Conservation (phyloP, 2,113 vertebrate species). For the Hepsetus odoe region DNA sequence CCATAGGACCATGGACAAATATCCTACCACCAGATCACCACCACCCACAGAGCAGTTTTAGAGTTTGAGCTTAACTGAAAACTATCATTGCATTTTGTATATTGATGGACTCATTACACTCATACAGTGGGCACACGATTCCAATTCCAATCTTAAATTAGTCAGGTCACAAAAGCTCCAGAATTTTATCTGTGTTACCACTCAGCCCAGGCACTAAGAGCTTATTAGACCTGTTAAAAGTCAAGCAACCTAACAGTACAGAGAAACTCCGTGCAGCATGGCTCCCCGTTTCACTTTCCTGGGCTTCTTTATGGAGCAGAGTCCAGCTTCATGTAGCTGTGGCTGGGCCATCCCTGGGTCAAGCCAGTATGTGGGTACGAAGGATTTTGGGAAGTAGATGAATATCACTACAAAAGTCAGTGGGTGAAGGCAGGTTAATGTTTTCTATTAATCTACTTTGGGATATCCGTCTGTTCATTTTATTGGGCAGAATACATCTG, state of each 20-base stretch:
- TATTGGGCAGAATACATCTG: conserved; percentile 16
- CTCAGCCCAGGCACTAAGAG: neutral
- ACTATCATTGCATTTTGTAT: no score
- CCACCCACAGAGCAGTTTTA: no score
- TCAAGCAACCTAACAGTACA: conserved; percentile 29
- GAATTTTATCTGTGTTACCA: no score
- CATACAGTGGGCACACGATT: no score
- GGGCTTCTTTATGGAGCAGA: conserved; percentile 25
- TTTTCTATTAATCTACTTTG: neutral
- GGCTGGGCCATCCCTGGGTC: conserved; percentile 26
- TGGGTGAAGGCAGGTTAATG: conserved; percentile 19
- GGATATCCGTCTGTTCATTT: neutral
- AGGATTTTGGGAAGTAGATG: conserved; percentile 3
- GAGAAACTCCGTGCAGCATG: conserved; percentile 13
- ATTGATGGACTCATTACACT: no score
- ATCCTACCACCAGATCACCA: no score
- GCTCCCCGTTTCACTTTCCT: conserved; percentile 43
- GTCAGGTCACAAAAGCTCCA: no score
- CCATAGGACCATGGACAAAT: no score
- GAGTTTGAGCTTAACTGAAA: no score
- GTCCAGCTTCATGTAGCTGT: conserved; percentile 12
- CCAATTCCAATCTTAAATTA: no score
- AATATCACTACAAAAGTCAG: conserved; percentile 1
- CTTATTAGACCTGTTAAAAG: conserved; percentile 31
- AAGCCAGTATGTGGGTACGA: conserved; percentile 27